Base-by-base conservation (phyloP, 2,113 vertebrate genomes). In the Macrotis lagotis region DNA sequence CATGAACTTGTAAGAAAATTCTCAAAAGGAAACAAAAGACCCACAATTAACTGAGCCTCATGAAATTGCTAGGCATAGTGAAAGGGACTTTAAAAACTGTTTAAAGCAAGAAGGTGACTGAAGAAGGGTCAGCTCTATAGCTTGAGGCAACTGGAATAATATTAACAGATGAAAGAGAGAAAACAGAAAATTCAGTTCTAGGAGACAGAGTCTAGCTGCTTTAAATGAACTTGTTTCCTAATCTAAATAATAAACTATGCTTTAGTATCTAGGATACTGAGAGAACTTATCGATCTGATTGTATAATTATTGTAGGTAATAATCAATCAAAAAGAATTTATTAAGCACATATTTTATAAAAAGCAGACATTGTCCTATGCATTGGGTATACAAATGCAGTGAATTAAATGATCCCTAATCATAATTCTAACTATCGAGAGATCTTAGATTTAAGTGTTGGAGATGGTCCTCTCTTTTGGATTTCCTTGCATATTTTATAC, bases 41-140 rank as follows among this genome's bases (percentile, higher is more conserved):
- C 91, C 51, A 90, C 92, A 92, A 93, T 94, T 93, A 94, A 88
- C 74, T 12, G 90, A 89, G 51, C 96, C 95, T 96, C 93, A 49
- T 92, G 55, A 90, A 90, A 89, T 89, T 97, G 53, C 55, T 91
- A 55, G 91, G 52, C 95, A 94, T 49, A 96, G 16, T 74, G 22
- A 51, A 91, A 66, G 50, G 92, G 44, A 50, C 25, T 25, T 88
- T 94, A 90, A 96, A 91, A 96, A 26, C 74, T 91, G 53, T 90
- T 91, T 96, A 48, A 74, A 92, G 14, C 37, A 91, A 48, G 37
- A 89, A 95, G 88, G 53, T 91, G 94, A 53, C 74, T 48, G 90
- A 90, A 51, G 59, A 93, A 89, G 89, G 93, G 47, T 9, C 26
- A 25, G 95, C 51, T 88, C 9, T 91, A 37, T 89, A 37, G 91